Evolutionary conservation across 2,113 vertebrate genomes (phyloP), one percentile per base, ranked within the genome.

Genomic region (Mobula hypostoma): DNA sequence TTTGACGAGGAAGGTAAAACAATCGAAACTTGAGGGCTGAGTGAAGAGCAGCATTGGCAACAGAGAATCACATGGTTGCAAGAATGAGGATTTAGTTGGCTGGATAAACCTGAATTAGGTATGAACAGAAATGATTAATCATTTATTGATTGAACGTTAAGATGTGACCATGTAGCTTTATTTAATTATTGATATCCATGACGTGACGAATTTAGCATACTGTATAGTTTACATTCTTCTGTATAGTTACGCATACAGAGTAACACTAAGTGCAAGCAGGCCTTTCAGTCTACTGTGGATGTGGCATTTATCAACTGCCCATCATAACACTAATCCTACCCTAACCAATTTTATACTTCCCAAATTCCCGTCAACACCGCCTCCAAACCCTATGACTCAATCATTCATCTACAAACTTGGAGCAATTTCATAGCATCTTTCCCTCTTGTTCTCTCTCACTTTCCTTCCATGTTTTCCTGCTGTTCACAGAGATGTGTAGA

Each of bases 141-240:
- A 24, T 24, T 48, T 93, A 93, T 93, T 93, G 91, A 74, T 58
- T 92, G 68, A 74, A 93, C 74, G 90, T 72, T 61, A 72, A 48
- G 68, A 5, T 24, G 36, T 85, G 36, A 92, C 17, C 15, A 74
- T 93, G 91, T 15, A 93, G 68, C 48, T 93, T 93, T 93, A 93
- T 72, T 93, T 76, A 74, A 72, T 93, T 93, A 93, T 93, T 93
- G 91, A 36, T 36, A 48, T 93, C 70, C 48, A 70, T 48, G 48
- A 70, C 24, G 68, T 74, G 36, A 56, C 40, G 21, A 40, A 21
- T 48, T n/a, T 74, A 90, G 36, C 36, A 93, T 29, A 56, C 70
- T 56, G 87, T 24, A 90, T 68, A 90, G 32, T 36, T 7, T 66
- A n/a, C 36, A 66, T n/a, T 70, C 17, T 2, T 36, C 36, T 36